These are phyloP conservation scores for Phanerotoma sp. DNA, from an alignment of 2,888 invertebrate species.

Conservation along the genomic window DNA sequence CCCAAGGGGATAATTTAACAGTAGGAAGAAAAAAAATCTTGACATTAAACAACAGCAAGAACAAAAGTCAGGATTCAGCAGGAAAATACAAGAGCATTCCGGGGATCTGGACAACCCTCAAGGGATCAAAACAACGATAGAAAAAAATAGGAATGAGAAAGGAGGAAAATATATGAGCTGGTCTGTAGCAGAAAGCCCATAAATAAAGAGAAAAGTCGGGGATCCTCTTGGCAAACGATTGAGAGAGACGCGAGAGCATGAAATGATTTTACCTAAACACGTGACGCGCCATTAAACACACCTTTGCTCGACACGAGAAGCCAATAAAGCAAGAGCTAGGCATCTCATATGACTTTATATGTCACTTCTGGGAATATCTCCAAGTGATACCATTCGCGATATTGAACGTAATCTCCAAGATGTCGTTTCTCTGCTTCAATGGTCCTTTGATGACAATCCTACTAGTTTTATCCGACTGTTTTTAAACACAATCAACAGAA, in stretches of 20 bases:
- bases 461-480: too few relatives aligned
- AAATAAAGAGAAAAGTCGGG: not conserved
- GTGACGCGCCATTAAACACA: slow-evolving; percentile 44
- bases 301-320: slow-evolving; percentile 45
- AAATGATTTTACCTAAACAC: slow-evolving; percentile 42
- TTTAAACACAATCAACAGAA: too few relatives aligned
- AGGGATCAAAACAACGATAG: too few relatives aligned
- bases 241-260: slow-evolving; percentile 29
- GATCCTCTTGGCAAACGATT: slow-evolving; percentile 21
- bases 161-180: not conserved
- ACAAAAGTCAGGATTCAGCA: too few relatives aligned
- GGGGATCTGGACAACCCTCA: too few relatives aligned
- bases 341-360: not conserved
- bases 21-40: slow-evolving; percentile 20
- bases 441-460: too few relatives aligned
- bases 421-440: too few relatives aligned
- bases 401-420: too few relatives aligned
- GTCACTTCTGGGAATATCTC: not conserved
- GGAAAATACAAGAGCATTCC: too few relatives aligned
- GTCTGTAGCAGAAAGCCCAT: too few relatives aligned
- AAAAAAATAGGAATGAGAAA: slow-evolving; percentile 12
- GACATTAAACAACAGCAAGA: too few relatives aligned
- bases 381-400: too few relatives aligned
- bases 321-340: slow-evolving; percentile 36
- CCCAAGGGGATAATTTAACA: slow-evolving; percentile 22